phyloP scores from a whole-genome alignment of 2,888 invertebrate species.

The Gymnosoma rotundatum region DNA sequence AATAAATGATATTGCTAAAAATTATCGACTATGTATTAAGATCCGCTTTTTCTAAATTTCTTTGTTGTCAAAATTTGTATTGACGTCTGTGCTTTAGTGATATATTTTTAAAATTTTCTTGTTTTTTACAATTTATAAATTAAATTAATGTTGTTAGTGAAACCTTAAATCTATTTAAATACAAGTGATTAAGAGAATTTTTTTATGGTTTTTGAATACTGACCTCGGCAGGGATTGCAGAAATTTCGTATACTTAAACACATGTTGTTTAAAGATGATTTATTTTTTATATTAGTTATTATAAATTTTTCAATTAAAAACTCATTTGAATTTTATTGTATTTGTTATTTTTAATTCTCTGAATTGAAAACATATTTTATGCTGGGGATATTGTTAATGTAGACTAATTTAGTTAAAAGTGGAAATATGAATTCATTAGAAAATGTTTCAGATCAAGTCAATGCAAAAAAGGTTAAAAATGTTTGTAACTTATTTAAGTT shows the following conservation, averaged over 20 bases:
- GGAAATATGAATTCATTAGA: too few relatives aligned
- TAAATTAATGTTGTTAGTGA: slow-evolving; percentile 9
- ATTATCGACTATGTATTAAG: too few relatives aligned
- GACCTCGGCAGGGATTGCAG: slow-evolving; percentile 79
- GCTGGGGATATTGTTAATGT: not conserved
- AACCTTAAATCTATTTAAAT: slow-evolving; percentile 19
- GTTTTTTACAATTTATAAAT: not conserved
- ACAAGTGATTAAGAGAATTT: slow-evolving; percentile 21
- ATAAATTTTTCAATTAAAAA: not conserved
- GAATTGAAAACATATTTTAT: slow-evolving; percentile 35
- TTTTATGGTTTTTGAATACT: slow-evolving; percentile 69
- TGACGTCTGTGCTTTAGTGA: not conserved
- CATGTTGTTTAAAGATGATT: slow-evolving; percentile 69
- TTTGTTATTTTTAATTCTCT: slow-evolving; percentile 25
- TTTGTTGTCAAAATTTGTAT: slow-evolving; percentile 9
- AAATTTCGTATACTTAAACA: slow-evolving; percentile 79
- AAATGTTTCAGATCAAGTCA: too few relatives aligned
- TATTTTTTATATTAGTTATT: not conserved
- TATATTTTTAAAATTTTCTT: slow-evolving; percentile 4
- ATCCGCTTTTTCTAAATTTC: not conserved
- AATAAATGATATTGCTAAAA: too few relatives aligned
- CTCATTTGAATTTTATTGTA: slow-evolving; percentile 13
- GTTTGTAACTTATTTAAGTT: not conserved
- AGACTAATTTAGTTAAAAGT: too few relatives aligned
- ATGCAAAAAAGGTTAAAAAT: not conserved